Conservation (phyloP, 2,888 invertebrate species). For the Brachylomia viminalis region DNA sequence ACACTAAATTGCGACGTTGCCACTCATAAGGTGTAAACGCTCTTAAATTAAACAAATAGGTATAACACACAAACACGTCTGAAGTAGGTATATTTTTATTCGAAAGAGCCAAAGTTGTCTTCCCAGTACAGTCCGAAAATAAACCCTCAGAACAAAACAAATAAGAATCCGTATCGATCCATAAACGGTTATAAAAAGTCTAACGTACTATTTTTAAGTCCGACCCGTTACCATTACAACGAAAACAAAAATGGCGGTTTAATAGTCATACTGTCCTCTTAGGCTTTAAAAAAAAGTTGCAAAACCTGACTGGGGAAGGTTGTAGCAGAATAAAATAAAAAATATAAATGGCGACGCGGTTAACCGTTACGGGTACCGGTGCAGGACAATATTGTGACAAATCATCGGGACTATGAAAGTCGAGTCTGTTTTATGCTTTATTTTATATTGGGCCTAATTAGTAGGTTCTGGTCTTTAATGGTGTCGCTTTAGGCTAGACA, state of each 20-base stretch:
- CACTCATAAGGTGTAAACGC: too few relatives aligned
- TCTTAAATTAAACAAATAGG: slow-evolving; percentile 20
- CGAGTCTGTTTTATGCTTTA: slow-evolving; percentile 19
- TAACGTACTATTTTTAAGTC: slow-evolving; percentile 63
- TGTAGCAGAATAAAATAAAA: slow-evolving; percentile 77
- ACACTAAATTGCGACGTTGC: too few relatives aligned
- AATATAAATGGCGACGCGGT: slow-evolving; percentile 70
- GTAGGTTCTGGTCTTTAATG: slow-evolving; percentile 21
- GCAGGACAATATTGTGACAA: slow-evolving; percentile 75
- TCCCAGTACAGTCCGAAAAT: slow-evolving; percentile 39
- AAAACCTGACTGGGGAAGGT: slow-evolving; percentile 66
- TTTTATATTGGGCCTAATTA: slow-evolving; percentile 50
- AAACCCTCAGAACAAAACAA: slow-evolving; percentile 54
- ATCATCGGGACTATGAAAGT: slow-evolving; percentile 64
- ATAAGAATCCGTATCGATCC: slow-evolving; percentile 44
- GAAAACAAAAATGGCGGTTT: slow-evolving; percentile 58
- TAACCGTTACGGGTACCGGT: slow-evolving; percentile 81
- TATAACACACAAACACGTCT: slow-evolving; percentile 5
- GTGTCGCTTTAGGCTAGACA: slow-evolving; percentile 22
- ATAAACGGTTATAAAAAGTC: slow-evolving; percentile 50
- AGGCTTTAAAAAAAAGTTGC: slow-evolving; percentile 69
- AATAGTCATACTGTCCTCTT: slow-evolving; percentile 66
- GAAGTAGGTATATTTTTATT: slow-evolving; percentile 23
- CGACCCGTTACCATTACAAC: slow-evolving; percentile 67
- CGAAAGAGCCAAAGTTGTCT: slow-evolving; percentile 25